Conservation (phyloP, 2,888 invertebrate genomes). For the Orthosia incerta region DNA sequence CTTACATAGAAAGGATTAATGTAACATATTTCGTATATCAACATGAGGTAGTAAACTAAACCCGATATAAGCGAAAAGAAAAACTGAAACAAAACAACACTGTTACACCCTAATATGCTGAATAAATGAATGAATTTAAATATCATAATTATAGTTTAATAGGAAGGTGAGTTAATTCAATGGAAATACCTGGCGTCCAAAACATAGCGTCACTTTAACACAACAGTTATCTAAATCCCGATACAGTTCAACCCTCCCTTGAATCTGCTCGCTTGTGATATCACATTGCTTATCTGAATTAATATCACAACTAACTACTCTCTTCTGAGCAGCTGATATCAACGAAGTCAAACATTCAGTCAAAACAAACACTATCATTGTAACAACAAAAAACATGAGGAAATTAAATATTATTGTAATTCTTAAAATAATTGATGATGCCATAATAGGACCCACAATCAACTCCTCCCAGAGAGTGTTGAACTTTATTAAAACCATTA, state of each 20-base stretch:
- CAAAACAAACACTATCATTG: slow-evolving; percentile 4
- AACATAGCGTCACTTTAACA: slow-evolving; percentile 21
- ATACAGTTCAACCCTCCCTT: slow-evolving; percentile 33
- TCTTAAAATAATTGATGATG: slow-evolving; percentile 14
- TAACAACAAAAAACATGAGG: not conserved
- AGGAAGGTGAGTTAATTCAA: not conserved
- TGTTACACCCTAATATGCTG: not conserved
- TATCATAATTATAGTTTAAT: not conserved
- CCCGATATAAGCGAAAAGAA: slow-evolving; percentile 4
- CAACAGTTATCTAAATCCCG: slow-evolving; percentile 15
- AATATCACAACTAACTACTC: not conserved
- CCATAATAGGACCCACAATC: not conserved
- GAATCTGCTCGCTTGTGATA: slow-evolving; percentile 20
- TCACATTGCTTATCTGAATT: not conserved
- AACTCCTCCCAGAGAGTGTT: not conserved
- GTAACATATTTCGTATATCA: slow-evolving; percentile 19
- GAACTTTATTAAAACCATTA: not conserved
- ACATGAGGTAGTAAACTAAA: slow-evolving; percentile 5
- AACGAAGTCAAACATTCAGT: slow-evolving; percentile 5
- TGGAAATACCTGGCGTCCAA: slow-evolving; percentile 7
- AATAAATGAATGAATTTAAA: not conserved
- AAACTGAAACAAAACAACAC: slow-evolving; percentile 16
- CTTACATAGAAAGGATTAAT: slow-evolving; percentile 2
- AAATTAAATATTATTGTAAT: slow-evolving; percentile 7
- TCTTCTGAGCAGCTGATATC: not conserved